A percentile compares a stretch with the other conserved stretches of the same genome.
Conservation (phyloP, 23 tunicate genomes). For the Clavelina lepadiformis region DNA sequence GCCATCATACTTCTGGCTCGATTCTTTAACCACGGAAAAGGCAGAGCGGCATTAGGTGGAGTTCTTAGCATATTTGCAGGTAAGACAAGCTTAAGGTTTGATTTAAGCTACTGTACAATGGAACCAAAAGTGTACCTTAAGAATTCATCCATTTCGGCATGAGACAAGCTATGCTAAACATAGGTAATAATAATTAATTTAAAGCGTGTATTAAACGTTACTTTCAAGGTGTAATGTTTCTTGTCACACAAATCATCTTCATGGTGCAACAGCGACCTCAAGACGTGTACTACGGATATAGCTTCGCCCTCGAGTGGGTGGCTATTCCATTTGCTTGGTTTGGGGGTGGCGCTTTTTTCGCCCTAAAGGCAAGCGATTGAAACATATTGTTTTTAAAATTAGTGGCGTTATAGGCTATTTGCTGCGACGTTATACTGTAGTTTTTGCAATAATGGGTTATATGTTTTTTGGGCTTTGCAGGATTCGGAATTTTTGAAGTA, state of each 20-base stretch:
- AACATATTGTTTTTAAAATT: no score
- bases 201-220: no score
- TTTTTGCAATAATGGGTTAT: no score
- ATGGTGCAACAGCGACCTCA: slow-evolving; percentile 39
- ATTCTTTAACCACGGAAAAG: slow-evolving; percentile 71
- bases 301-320: slow-evolving; percentile 64
- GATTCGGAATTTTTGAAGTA: no score
- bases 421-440: no score
- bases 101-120: not conserved
- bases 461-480: no score
- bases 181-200: no score
- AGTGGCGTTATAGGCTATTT: no score
- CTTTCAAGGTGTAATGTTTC: slow-evolving; percentile 55
- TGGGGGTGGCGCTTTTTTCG: slow-evolving; percentile 45
- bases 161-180: no score
- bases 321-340: slow-evolving; percentile 34
- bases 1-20: slow-evolving; percentile 58
- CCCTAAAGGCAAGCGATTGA: slow-evolving; percentile 61
- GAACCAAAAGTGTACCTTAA: no score
- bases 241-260: slow-evolving; percentile 47
- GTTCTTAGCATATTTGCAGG: slow-evolving; percentile 69
- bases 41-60: slow-evolving; percentile 68
- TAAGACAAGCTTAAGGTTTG: not conserved
- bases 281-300: slow-evolving; percentile 40
- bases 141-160: no score